Evolutionary conservation across 2,797 vertebrate species (phyloP).

Genomic region (Gastrophryne carolinensis): DNA sequence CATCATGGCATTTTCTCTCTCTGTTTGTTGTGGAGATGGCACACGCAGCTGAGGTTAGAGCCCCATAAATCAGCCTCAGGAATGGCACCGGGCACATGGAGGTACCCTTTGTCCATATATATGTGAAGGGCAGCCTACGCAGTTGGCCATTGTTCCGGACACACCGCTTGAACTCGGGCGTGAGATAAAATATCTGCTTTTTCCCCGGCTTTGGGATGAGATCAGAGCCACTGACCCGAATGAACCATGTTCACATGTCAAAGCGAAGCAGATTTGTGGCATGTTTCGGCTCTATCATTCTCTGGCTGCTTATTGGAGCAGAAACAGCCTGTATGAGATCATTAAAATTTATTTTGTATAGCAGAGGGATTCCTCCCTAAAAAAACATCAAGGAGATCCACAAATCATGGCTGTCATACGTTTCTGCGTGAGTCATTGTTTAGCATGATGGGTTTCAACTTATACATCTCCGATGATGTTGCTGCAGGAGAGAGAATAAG

Average conservation of each 20-base stretch:
- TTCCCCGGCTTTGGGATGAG: background rate
- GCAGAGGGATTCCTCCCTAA: background rate
- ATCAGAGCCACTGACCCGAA: background rate
- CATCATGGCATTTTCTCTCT: background rate
- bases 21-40: constrained; percentile 5
- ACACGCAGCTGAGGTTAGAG: background rate
- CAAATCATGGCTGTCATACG: background rate
- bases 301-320: background rate
- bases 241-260: background rate
- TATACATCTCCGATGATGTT: too few species aligned
- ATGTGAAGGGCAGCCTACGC: background rate
- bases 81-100: background rate
- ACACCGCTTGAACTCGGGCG: background rate
- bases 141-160: background rate
- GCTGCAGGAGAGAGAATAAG: too few species aligned
- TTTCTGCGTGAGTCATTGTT: background rate
- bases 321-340: background rate
- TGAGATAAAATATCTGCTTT: background rate
- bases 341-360: background rate
- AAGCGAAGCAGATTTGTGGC: background rate
- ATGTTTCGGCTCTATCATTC: background rate
- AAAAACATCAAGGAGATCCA: background rate
- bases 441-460: too few species aligned
- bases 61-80: background rate
- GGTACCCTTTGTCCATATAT: background rate